Evolutionary conservation across 2,888 invertebrate species (phyloP).

Genomic region (Machimus atricapillus): DNA sequence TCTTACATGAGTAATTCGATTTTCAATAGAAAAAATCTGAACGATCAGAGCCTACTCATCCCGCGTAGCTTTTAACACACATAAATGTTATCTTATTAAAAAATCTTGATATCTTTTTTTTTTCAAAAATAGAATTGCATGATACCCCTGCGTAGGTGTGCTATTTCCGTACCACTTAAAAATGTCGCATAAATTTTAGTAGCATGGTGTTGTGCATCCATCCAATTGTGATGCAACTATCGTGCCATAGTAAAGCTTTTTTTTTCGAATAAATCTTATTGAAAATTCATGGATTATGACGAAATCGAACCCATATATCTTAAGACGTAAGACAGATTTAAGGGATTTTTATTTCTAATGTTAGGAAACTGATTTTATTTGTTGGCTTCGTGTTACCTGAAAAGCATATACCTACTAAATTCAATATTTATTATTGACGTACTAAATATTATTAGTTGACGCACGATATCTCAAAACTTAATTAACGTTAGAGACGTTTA

Average conservation of each 20-base stretch:
- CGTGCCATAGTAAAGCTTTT: background rate
- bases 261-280: background rate
- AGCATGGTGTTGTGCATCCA: background rate
- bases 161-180: background rate
- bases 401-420: background rate
- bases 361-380: background rate
- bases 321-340: background rate
- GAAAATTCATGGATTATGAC: background rate
- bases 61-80: background rate
- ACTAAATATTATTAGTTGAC: too few species aligned
- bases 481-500: too few species aligned
- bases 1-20: background rate
- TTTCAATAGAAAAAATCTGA: background rate
- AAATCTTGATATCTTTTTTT: background rate
- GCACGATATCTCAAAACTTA: too few species aligned
- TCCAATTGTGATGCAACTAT: background rate
- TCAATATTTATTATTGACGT: background rate
- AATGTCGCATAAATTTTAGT: background rate
- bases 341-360: background rate
- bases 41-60: background rate
- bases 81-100: background rate
- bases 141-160: background rate
- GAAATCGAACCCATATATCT: background rate
- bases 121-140: background rate
- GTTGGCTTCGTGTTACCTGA: background rate